Evolutionary conservation across 2,797 vertebrate species (phyloP).

Genomic region (Acipenser transmontanus): DNA sequence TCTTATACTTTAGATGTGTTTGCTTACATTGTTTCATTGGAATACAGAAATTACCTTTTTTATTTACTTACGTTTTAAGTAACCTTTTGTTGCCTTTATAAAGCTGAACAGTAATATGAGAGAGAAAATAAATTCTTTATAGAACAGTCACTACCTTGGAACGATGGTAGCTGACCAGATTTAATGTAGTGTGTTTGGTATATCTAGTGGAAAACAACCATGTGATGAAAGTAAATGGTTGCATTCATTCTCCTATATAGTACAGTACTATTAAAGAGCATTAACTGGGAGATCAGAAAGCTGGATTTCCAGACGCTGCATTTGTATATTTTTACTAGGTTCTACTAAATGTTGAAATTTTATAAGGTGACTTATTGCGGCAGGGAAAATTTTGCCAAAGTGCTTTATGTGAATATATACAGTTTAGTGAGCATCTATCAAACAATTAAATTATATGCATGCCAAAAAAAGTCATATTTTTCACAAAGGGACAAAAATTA

Average conservation of each 20-base stretch:
- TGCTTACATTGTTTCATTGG: too few species aligned
- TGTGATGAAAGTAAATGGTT: slow-evolving; percentile 11
- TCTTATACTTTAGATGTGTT: too few species aligned
- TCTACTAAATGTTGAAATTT: slow-evolving; percentile 15
- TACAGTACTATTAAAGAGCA: slow-evolving; percentile 13
- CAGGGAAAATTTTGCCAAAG: slow-evolving; percentile 10
- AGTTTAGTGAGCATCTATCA: slow-evolving; percentile 21
- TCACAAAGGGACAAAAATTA: slow-evolving; percentile 19
- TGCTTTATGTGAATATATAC: slow-evolving; percentile 17
- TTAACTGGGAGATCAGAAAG: slow-evolving; percentile 4
- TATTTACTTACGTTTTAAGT: too few species aligned
- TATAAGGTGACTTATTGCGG: slow-evolving; percentile 21
- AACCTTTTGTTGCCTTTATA: slow-evolving; percentile 11
- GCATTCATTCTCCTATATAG: slow-evolving; percentile 14
- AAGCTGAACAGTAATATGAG: slow-evolving; percentile 3
- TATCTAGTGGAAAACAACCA: slow-evolving; percentile 1
- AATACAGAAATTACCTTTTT: too few species aligned
- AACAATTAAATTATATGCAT: slow-evolving; percentile 17
- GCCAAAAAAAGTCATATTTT: slow-evolving; percentile 20
- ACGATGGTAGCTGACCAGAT: slow-evolving; percentile 5
- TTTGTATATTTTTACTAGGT: slow-evolving; percentile 19
- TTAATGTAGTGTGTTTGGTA: not conserved
- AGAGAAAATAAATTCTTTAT: not conserved
- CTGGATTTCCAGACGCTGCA: slow-evolving; percentile 8
- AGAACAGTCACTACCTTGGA: not conserved